phyloP scores from a whole-genome alignment of 2,113 vertebrate genomes.

The Clinocottus analis region DNA sequence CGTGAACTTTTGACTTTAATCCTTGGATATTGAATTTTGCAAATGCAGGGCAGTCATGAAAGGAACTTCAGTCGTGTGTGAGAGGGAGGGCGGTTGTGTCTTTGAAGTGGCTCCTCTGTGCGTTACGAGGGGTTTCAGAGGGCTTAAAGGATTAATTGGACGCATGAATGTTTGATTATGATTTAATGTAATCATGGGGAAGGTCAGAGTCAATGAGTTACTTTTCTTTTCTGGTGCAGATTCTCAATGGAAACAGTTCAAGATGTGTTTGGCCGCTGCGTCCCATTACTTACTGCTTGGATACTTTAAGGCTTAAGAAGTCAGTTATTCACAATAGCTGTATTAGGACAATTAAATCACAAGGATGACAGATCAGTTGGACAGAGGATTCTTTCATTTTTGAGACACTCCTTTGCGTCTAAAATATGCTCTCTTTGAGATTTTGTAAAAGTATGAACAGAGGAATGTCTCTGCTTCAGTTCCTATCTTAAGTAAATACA shows the following conservation, averaged over 20 bases:
- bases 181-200: constrained; percentile 3
- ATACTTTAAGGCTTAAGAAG: neutral
- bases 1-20: neutral
- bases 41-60: neutral
- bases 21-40: neutral
- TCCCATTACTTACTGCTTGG: neutral
- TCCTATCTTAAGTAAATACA: constrained; percentile 62
- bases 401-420: neutral
- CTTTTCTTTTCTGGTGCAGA: neutral
- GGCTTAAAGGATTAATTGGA: neutral
- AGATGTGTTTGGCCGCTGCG: neutral
- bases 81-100: neutral
- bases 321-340: neutral
- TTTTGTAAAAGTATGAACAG: constrained; percentile 12
- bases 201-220: neutral
- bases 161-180: constrained; percentile 18
- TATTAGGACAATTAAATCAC: neutral
- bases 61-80: neutral
- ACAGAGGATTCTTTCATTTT: neutral
- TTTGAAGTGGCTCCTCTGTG: constrained; percentile 13
- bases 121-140: neutral
- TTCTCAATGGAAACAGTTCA: neutral
- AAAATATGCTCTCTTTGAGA: constrained; percentile 4
- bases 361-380: neutral
- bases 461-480: constrained; percentile 36